Evolutionary conservation across 2,797 vertebrate species (phyloP), one percentile per base, ranked within the genome.

Genomic region (Liparis tanakae): DNA sequence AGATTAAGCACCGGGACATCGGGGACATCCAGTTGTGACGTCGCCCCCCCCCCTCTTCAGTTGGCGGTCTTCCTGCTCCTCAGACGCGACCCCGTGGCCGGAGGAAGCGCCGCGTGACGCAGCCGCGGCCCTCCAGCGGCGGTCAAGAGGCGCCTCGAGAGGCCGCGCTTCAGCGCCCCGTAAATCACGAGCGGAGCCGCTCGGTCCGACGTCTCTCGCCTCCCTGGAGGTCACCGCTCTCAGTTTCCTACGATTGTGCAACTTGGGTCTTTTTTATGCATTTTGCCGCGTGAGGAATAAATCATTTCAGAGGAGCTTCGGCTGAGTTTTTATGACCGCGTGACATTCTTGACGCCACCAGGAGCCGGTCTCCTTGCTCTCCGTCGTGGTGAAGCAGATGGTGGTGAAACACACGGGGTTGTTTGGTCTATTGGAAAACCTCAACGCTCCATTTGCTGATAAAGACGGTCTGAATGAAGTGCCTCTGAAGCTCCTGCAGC

Each of bases 171-270:
- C 85, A 83, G 70, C 75, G 50, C 33, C 71, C 83, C 76, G 53
- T 90, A 86, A 90, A 90, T 85, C 81, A 81, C 59, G 59, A 61
- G 59, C 15, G 54, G 48, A 83, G 30, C 46, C 73, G 53, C 61
- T 74, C 67, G 15, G 62, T 74, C 65, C 37, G 53, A 85, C n/a
- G 43, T 17, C 50, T 80, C 72, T 30, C 70, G 75, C 72, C 60
- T 55, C 63, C 55, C 58, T 67, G 39, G 14, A 69, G 48, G 43
- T 54, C 51, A 79, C 70, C 64, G 30, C 22, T 37, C 60, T 54
- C 9, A 17, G 76, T 48, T 90, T 93, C 91, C 92, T 89, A 66
- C 69, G 22, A 92, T 93, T 94, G 89, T 93, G 76, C 63, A 34
- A 62, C 55, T 62, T 71, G 61, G 61, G 55, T 65, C 22, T 65